Percentiles rank a stretch among this genome's conserved stretches.
Evolutionary conservation across 2,888 invertebrate species (phyloP).

Genomic region (Lithophane socia): DNA sequence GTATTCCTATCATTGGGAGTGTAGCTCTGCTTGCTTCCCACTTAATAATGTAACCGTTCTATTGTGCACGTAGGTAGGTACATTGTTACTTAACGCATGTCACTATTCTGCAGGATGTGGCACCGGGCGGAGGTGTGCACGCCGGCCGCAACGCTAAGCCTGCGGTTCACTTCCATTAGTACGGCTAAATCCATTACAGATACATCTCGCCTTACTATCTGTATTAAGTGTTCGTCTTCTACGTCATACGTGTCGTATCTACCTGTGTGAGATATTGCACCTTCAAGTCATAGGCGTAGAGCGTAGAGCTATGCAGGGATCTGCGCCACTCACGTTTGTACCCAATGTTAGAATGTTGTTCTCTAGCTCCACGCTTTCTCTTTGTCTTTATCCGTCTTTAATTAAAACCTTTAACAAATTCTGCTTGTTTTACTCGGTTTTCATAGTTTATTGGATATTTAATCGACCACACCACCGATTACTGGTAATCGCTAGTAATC

Average conservation of each 20-base stretch:
- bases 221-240: conserved; percentile 55
- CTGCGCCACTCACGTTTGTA: neutral
- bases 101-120: conserved; percentile 75
- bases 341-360: neutral
- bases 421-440: neutral
- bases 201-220: conserved; percentile 72
- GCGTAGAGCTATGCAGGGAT: neutral
- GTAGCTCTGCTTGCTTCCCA: conserved; percentile 38
- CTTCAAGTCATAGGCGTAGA: conserved; percentile 13
- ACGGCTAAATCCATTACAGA: conserved; percentile 83
- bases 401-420: neutral
- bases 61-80: conserved; percentile 32
- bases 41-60: conserved; percentile 65
- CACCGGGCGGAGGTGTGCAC: conserved; percentile 60
- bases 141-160: conserved; percentile 81
- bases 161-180: conserved; percentile 87
- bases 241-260: conserved; percentile 25
- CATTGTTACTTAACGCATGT: conserved; percentile 67
- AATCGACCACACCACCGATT: neutral
- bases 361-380: neutral
- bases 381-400: neutral
- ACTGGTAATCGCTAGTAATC: too few relatives aligned
- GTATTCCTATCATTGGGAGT: conserved; percentile 39
- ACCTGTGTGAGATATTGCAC: conserved; percentile 32
- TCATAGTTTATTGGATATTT: neutral